Evolutionary conservation across 2,797 vertebrate species (phyloP), one percentile per base, ranked within the genome.

Genomic region (Petrocephalus sullivani): DNA sequence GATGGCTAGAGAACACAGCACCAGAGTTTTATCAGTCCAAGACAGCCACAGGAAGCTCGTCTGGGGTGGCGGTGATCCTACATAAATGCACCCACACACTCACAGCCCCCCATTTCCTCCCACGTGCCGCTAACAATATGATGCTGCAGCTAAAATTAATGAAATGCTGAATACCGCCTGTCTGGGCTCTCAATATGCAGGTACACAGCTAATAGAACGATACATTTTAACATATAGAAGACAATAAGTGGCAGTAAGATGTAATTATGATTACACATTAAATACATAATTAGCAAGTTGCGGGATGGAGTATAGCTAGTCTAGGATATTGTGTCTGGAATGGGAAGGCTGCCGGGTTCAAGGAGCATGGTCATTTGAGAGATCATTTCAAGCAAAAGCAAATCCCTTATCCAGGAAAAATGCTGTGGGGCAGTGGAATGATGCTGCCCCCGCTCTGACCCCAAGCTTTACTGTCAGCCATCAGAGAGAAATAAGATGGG

Each of bases 1-100:
- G 91, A 97, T 97, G 9, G 96, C 97, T 98, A 91, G 8, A 91
- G 87, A 41, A 46, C 28, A 75, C 60, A 67, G 87, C 61, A 88
- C 19, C 87, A 57, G 53, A 16, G 21, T 4, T 5, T 21, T 83
- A 21, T 83, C 78, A 83, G 19, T 21, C 41, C 7, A 53, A 4
- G 19, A 2, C 7, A 28, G 6, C 6, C 28, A 58, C 10, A 19
- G 4, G 19, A 54, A 14, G 23, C n/a, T 16, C 10, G 28, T 12
- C 7, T 2, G 54, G 28, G 49, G 81, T 0, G 4, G 10, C 12
- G 4, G 4, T 19, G 0, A n/a, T 23, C 5, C 0, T 41, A 1
- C 71, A 33, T 41, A 33, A 41, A 75, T 1, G 14, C 37, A 41
- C 16, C 71, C 28, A 41, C 71, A 75, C 4, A 6, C 67, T 41